Conservation (phyloP, 2,797 vertebrate genomes). For the Cetoscarus ocellatus region DNA sequence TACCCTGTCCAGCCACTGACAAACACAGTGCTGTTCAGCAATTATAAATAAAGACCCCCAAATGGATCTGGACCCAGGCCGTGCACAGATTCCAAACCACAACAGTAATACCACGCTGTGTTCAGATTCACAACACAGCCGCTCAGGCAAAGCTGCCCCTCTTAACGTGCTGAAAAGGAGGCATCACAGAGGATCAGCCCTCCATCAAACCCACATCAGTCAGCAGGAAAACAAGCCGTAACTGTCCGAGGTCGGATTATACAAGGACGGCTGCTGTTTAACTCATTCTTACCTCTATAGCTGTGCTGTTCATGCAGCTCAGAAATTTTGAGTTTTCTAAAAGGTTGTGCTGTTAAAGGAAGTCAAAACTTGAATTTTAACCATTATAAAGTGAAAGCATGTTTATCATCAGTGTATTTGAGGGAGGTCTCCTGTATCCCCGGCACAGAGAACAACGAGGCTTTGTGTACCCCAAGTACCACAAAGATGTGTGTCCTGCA, state of each 20-base stretch:
- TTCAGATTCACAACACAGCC: conserved; percentile 64
- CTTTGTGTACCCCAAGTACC: not conserved
- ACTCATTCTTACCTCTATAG: too few species aligned
- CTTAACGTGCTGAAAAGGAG: conserved; percentile 56
- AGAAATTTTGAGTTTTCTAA: too few species aligned
- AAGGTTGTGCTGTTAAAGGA: not conserved
- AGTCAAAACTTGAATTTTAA: not conserved
- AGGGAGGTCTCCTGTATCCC: not conserved
- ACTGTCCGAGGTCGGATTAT: not conserved
- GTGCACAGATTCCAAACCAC: conserved; percentile 26
- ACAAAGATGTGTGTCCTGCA: not conserved
- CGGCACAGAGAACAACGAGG: not conserved
- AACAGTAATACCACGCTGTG: conserved; percentile 53
- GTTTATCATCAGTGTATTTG: too few species aligned
- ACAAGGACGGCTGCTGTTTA: not conserved
- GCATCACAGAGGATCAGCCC: conserved; percentile 58
- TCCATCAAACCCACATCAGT: conserved; percentile 36
- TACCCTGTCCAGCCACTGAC: too few species aligned
- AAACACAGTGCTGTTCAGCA: not conserved
- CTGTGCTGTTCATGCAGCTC: too few species aligned
- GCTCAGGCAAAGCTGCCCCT: conserved; percentile 30
- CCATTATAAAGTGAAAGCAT: not conserved
- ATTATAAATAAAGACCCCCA: not conserved
- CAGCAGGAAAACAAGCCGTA: conserved; percentile 47
- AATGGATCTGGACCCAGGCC: not conserved